These are phyloP conservation scores for Chaetura pelagica DNA, from an alignment of 2,113 vertebrate species.

Conservation along the genomic window DNA sequence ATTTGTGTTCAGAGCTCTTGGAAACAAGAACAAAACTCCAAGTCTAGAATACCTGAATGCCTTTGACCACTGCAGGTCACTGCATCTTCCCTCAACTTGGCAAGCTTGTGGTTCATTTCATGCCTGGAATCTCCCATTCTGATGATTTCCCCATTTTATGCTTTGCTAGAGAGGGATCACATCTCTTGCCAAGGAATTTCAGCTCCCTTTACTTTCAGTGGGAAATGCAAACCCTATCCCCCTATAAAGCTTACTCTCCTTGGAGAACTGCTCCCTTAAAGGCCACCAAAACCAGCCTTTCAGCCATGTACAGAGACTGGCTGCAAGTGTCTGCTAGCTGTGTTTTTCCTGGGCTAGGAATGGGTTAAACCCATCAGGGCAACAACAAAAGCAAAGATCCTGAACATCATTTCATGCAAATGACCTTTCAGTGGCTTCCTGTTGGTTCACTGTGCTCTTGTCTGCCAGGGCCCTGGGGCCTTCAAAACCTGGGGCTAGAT, in stretches of 20 bases:
- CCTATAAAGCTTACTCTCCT: neutral
- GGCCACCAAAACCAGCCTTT: neutral
- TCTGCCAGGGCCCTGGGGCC: conserved; percentile 86
- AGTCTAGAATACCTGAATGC: neutral
- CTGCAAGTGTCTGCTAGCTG: neutral
- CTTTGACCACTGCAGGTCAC: neutral
- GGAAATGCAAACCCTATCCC: neutral
- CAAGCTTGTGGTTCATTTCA: neutral
- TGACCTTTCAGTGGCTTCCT: conserved; percentile 89
- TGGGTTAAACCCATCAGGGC: conserved; percentile 44
- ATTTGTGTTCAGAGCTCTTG: neutral
- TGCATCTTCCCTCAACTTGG: neutral
- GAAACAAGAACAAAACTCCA: neutral
- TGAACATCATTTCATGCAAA: conserved; percentile 85
- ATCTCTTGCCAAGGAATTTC: neutral
- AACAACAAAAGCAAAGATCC: conserved; percentile 80
- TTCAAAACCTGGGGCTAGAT: conserved; percentile 87
- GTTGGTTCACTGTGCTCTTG: conserved; percentile 86
- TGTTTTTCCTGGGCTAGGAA: neutral
- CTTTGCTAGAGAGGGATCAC: neutral
- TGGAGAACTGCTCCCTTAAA: neutral
- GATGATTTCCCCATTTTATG: neutral
- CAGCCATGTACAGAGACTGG: neutral
- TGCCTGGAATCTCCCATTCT: neutral
- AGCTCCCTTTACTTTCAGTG: neutral